Evolutionary conservation across 2,888 invertebrate species (phyloP).

Genomic region (Euphydryas editha): DNA sequence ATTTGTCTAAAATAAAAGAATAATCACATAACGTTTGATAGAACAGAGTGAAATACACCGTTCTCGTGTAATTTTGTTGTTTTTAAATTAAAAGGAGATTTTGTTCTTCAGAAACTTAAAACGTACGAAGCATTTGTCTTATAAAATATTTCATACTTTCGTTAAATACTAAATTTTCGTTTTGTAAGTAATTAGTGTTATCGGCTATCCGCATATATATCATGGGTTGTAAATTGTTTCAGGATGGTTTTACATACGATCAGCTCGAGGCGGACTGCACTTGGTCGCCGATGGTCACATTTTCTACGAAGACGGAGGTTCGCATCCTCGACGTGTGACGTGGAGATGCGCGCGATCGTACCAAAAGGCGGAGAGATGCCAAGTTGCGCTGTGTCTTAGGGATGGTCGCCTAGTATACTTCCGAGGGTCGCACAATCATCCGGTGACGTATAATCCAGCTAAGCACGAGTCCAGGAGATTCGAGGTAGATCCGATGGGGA

Average conservation of each 20-base stretch:
- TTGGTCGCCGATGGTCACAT: slow-evolving; percentile 78
- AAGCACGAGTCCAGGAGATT: slow-evolving; percentile 77
- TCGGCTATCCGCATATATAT: slow-evolving; percentile 31
- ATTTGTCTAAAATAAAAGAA: slow-evolving; percentile 53
- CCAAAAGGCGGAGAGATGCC: slow-evolving; percentile 78
- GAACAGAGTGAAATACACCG: slow-evolving; percentile 19
- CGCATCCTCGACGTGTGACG: slow-evolving; percentile 76
- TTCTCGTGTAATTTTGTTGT: neutral
- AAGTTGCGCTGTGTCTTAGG: slow-evolving; percentile 75
- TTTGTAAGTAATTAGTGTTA: neutral
- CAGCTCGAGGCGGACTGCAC: slow-evolving; percentile 77
- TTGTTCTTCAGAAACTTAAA: neutral
- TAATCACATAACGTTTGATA: slow-evolving; percentile 31
- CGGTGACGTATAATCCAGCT: slow-evolving; percentile 73
- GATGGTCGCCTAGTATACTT: slow-evolving; percentile 79
- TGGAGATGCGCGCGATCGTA: slow-evolving; percentile 80
- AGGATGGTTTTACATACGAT: slow-evolving; percentile 81
- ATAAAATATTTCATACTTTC: neutral
- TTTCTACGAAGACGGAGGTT: slow-evolving; percentile 80
- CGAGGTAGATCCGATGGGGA: slow-evolving; percentile 78
- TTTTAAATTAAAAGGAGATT: no score
- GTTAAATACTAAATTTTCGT: slow-evolving; percentile 5
- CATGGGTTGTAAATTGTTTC: slow-evolving; percentile 52
- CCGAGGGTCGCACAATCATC: slow-evolving; percentile 76
- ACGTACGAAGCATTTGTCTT: slow-evolving; percentile 21